Base-by-base conservation (phyloP, 2,888 invertebrate species). In the Trichacis sp. region DNA sequence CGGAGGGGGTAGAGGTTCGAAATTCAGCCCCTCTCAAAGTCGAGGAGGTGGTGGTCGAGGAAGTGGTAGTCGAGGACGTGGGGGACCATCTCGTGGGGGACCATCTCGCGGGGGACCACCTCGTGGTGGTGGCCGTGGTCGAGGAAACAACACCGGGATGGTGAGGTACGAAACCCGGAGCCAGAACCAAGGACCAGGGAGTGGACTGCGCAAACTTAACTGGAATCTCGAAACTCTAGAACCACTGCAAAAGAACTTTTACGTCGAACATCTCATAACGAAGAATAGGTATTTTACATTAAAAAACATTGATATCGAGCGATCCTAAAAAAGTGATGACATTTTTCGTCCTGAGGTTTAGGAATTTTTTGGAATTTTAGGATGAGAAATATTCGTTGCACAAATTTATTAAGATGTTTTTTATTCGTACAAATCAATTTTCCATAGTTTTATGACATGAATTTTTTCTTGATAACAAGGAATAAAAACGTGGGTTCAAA, bases 171-270 rank as follows among this genome's bases (percentile, higher is more conserved):
- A n/a, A n/a, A 18, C 5, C 8, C 4, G 8, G 24, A 24, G 8
- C 24, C 3, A 8, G 24, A 24, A 24, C 24, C 24, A 24, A 8
- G 53, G 55, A 40, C 6, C 86, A 38, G 88, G 88, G 19, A 85
- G 85, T 50, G 79, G 82, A 19, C 75, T 89, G 24, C 83, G 86
- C 14, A 88, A 87, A 75, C 87, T 88, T 9, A 85, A 85, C 53
- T 90, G 89, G 89, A 88, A 89, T 66, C 68, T 86, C 64, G 78
- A 83, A 36, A 81, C 84, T 50, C 79, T 89, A 38, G 88, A 90
- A 73, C 92, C 92, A 18, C 91, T 95, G 78, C 90, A 92, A 78
- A 94, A 94, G 82, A 88, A 93, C 78, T 94, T 94, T 76, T 95
- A 94, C 76, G 87, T 89, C 65, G 93, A 94, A 75, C 90, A 91